These are phyloP conservation scores for rat (Rattus norvegicus) DNA, from an alignment of 2,113 vertebrate species.

Conservation along the genomic window DNA sequence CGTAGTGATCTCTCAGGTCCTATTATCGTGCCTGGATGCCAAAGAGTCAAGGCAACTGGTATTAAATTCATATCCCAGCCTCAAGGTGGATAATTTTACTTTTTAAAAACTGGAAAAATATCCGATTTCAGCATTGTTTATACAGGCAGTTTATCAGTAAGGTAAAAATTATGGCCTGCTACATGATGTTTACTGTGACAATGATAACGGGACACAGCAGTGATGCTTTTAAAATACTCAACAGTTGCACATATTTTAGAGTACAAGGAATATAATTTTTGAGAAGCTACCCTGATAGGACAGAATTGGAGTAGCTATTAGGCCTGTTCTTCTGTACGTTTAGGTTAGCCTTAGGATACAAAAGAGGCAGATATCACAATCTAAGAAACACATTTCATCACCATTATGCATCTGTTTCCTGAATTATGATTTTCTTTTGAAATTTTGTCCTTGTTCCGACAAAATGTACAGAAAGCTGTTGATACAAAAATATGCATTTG, in stretches of 20 bases:
- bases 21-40: conserved; percentile 36
- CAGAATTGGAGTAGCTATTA: neutral
- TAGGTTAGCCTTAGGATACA: neutral
- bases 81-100: conserved; percentile 21
- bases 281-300: neutral
- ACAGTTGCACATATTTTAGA: neutral
- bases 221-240: conserved; percentile 12
- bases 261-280: conserved; percentile 27
- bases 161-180: conserved; percentile 10
- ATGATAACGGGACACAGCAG: neutral
- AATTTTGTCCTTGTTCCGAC: conserved; percentile 51
- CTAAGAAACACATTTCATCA: conserved; percentile 22
- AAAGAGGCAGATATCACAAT: neutral
- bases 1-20: conserved; percentile 1
- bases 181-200: conserved; percentile 33
- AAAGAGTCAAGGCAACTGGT: conserved; percentile 49
- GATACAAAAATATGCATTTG: neutral
- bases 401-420: conserved; percentile 15
- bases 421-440: conserved; percentile 16
- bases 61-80: conserved; percentile 57
- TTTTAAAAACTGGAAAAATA: conserved; percentile 10
- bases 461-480: conserved; percentile 36
- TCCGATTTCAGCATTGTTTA: conserved; percentile 41
- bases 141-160: neutral
- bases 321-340: neutral